phyloP scores from a whole-genome alignment of 2,888 invertebrate genomes.

The Choristoneura rosaceana region DNA sequence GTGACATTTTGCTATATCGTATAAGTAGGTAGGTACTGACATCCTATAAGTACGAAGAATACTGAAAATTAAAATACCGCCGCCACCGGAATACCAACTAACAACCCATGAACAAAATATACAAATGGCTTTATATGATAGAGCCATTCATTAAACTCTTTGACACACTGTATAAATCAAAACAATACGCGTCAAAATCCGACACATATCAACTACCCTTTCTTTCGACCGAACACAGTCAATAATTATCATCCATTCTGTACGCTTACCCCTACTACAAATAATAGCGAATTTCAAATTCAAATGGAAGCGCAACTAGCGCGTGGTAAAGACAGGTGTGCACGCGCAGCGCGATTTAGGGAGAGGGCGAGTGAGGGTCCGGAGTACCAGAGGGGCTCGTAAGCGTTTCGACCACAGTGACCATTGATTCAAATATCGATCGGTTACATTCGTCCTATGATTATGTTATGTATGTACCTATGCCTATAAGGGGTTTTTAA shows the following conservation, averaged over 20 bases:
- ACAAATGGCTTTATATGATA: too few species aligned
- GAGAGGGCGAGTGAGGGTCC: constrained; percentile 41
- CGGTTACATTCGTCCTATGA: not conserved
- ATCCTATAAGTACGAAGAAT: too few species aligned
- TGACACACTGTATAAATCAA: not conserved
- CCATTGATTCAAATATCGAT: constrained; percentile 14
- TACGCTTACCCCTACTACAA: constrained; percentile 11
- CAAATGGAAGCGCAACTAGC: constrained; percentile 41
- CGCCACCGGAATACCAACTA: too few species aligned
- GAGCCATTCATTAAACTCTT: too few species aligned
- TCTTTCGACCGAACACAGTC: constrained; percentile 14
- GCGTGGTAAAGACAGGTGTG: constrained; percentile 47
- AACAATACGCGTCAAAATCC: not conserved
- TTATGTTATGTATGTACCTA: too few species aligned
- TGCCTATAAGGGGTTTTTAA: too few species aligned
- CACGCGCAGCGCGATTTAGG: constrained; percentile 38
- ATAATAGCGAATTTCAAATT: constrained; percentile 37
- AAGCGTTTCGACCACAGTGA: constrained; percentile 32
- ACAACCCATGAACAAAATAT: too few species aligned
- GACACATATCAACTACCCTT: not conserved
- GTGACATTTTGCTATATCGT: too few species aligned
- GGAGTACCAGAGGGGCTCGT: constrained; percentile 23
- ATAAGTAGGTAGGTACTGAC: too few species aligned
- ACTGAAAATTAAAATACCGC: too few species aligned
- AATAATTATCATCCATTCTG: constrained; percentile 38